Evolutionary conservation across 2,113 vertebrate genomes (phyloP).

Genomic region (Dicaeum eximium): DNA sequence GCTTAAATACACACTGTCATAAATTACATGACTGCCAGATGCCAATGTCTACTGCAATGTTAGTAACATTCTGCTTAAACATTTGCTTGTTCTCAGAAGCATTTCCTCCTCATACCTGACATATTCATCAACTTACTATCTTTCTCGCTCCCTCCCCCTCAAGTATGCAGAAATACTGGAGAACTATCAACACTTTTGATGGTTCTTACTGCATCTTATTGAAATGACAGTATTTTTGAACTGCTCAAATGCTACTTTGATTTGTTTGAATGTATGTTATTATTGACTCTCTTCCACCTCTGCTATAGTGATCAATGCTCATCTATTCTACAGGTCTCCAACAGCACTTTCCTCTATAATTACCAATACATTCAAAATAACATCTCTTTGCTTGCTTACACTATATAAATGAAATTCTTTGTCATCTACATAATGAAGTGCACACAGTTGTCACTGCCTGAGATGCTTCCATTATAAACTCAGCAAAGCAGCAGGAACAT

Average conservation of each 20-base stretch:
- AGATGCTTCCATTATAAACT: neutral
- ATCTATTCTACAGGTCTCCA: neutral
- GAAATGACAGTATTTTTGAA: neutral
- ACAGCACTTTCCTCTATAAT: neutral
- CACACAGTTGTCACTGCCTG: neutral
- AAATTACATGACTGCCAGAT: neutral
- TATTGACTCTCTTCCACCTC: neutral
- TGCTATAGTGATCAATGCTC: neutral
- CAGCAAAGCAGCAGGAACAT: neutral
- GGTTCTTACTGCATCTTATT: neutral
- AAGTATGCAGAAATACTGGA: neutral
- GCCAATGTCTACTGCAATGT: neutral
- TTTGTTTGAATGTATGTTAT: neutral
- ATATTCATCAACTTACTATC: neutral
- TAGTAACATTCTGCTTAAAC: neutral
- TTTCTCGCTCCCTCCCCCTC: neutral
- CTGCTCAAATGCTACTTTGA: neutral
- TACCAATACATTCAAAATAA: neutral
- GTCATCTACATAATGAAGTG: neutral
- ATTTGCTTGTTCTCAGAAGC: neutral
- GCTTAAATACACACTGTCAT: neutral
- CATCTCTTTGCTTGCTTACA: neutral
- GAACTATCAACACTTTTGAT: neutral
- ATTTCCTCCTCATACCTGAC: neutral
- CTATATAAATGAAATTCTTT: neutral